Percentiles rank a stretch among this genome's conserved stretches.
Evolutionary conservation across 2,888 invertebrate genomes (phyloP).

Genomic region (Amblyjoppa proteus): DNA sequence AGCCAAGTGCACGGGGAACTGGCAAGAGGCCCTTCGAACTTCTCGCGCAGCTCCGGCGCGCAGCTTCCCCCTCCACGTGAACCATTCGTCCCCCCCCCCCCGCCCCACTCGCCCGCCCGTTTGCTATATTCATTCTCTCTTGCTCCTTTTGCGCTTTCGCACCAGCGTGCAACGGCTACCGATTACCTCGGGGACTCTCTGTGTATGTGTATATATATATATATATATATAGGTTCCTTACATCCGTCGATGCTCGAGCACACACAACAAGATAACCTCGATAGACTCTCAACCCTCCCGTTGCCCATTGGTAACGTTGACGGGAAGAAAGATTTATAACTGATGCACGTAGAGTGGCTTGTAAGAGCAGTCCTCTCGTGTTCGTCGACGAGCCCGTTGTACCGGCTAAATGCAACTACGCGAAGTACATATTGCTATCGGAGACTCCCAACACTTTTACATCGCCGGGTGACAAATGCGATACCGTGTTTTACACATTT

Average conservation of each 20-base stretch:
- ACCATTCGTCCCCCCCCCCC: neutral
- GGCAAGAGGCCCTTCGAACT: constrained; percentile 52
- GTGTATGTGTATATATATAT: neutral
- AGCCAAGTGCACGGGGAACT: constrained; percentile 18
- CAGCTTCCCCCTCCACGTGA: neutral
- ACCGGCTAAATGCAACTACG: constrained; percentile 38
- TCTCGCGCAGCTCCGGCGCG: constrained; percentile 21
- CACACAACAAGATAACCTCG: constrained; percentile 62
- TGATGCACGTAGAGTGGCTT: constrained; percentile 36
- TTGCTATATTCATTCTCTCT: neutral
- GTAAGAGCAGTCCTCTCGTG: constrained; percentile 17
- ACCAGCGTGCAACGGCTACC: constrained; percentile 48
- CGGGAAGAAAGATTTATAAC: constrained; percentile 64
- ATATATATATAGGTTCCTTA: neutral
- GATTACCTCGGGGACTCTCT: constrained; percentile 39
- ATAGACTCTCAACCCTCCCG: constrained; percentile 35
- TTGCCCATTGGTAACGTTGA: constrained; percentile 47
- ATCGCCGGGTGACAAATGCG: neutral
- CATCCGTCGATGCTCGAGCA: neutral
- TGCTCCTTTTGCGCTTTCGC: constrained; percentile 40
- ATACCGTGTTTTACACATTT: neutral
- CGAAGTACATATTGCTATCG: constrained; percentile 39
- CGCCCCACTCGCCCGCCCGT: no score
- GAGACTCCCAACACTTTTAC: neutral
- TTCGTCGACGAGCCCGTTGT: constrained; percentile 11